Evolutionary conservation across 2,888 invertebrate species (phyloP).

Genomic region (Cantharis rustica): DNA sequence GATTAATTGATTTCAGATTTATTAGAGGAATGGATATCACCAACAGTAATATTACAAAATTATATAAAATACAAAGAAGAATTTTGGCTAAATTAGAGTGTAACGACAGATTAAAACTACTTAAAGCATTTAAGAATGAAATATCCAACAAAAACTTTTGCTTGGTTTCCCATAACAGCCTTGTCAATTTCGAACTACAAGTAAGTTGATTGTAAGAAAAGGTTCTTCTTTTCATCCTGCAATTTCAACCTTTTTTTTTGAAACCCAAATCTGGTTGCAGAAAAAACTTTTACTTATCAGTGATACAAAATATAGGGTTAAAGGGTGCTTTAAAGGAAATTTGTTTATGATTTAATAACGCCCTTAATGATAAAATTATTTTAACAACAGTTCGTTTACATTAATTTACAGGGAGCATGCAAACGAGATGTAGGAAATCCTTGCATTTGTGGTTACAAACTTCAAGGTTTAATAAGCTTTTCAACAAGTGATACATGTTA

Average conservation of each 20-base stretch:
- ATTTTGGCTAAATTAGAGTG: background rate
- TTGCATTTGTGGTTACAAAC: conserved; percentile 1
- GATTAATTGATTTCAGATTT: background rate
- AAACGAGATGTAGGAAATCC: conserved; percentile 2
- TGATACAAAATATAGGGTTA: too few relatives aligned
- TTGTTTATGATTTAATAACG: too few relatives aligned
- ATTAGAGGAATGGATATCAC: background rate
- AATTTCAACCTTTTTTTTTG: too few relatives aligned
- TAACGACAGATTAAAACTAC: background rate
- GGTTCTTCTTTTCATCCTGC: too few relatives aligned
- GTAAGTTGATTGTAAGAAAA: background rate
- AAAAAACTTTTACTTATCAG: too few relatives aligned
- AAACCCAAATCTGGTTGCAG: too few relatives aligned
- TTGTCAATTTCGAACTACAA: background rate
- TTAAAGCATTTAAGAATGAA: background rate
- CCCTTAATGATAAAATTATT: too few relatives aligned
- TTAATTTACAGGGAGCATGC: conserved; percentile 6
- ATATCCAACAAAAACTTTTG: background rate
- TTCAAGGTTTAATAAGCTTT: conserved; percentile 8
- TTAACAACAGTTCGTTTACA: too few relatives aligned
- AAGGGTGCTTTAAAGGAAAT: too few relatives aligned
- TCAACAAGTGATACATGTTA: background rate
- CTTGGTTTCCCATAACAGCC: background rate
- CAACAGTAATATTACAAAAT: background rate
- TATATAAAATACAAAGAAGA: background rate